phyloP scores from a whole-genome alignment of 2,888 invertebrate genomes.

The Drosophila fulvimacula region DNA sequence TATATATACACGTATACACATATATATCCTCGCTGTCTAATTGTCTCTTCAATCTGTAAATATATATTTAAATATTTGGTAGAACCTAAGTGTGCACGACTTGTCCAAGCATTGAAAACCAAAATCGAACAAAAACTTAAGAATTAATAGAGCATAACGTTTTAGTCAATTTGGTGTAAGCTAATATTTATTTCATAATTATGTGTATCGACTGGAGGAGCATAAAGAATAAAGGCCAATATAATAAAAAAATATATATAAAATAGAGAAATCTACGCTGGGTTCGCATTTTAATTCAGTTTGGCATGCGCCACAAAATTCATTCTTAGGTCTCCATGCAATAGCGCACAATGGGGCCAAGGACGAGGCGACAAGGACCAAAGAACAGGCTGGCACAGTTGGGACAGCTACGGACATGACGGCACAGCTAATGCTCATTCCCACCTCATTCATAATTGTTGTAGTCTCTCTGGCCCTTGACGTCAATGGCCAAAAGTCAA shows the following conservation, averaged over 20 bases:
- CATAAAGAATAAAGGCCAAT: constrained; percentile 52
- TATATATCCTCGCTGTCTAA: constrained; percentile 12
- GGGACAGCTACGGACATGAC: constrained; percentile 15
- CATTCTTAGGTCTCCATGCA: constrained; percentile 36
- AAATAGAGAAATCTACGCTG: constrained; percentile 13
- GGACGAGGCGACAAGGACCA: constrained; percentile 40
- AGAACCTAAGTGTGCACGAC: constrained; percentile 31
- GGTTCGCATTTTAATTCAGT: constrained; percentile 51
- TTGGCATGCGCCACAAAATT: constrained; percentile 55
- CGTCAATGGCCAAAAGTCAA: constrained; percentile 63
- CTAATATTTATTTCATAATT: constrained; percentile 70
- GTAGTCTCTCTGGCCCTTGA: constrained; percentile 41
- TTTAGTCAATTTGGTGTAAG: constrained; percentile 76
- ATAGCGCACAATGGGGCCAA: constrained; percentile 62
- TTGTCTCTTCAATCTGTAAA: constrained; percentile 49
- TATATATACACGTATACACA: constrained; percentile 16
- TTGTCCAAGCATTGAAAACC: constrained; percentile 59
- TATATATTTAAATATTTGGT: constrained; percentile 32
- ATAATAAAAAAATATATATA: constrained; percentile 20
- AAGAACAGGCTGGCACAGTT: constrained; percentile 16
- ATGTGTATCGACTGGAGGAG: constrained; percentile 47
- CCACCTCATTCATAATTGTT: constrained; percentile 58
- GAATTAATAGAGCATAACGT: constrained; percentile 74
- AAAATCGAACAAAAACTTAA: constrained; percentile 55
- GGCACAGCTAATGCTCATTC: constrained; percentile 32